These are phyloP conservation scores for Arenaria interpres DNA, from an alignment of 2,113 vertebrate species.

Conservation along the genomic window DNA sequence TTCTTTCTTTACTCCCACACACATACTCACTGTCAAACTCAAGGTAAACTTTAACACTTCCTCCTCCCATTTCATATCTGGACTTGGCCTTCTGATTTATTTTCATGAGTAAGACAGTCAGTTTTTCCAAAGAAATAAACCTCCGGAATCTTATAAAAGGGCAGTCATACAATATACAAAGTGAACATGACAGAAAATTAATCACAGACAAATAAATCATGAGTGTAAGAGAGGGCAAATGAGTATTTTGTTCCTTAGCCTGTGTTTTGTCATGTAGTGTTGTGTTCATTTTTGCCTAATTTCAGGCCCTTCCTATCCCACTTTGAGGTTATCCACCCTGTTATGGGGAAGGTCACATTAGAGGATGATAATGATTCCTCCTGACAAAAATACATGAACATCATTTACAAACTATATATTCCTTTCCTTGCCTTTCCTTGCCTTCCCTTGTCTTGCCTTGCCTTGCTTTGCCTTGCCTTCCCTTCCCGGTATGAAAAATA, in stretches of 20 bases:
- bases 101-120: slow-evolving; percentile 8
- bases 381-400: neutral
- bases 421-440: rapidly evolving
- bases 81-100: slow-evolving; percentile 17
- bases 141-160: neutral
- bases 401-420: neutral
- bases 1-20: slow-evolving; percentile 1
- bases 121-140: slow-evolving; percentile 41
- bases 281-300: neutral
- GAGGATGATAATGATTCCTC: neutral
- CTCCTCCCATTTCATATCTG: neutral
- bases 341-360: neutral
- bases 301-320: neutral
- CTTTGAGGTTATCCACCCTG: neutral
- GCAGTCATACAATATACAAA: neutral
- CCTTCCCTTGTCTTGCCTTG: rapidly evolving
- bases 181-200: slow-evolving; percentile 20
- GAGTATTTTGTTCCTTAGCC: neutral
- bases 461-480: neutral
- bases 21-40: neutral
- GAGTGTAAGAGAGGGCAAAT: neutral
- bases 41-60: slow-evolving; percentile 38
- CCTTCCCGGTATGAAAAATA: neutral
- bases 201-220: slow-evolving; percentile 18
- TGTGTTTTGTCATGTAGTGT: neutral